Percentiles rank a stretch among this genome's conserved stretches.
Conservation (phyloP, 2,888 invertebrate genomes). For the Bimastos eiseni region DNA sequence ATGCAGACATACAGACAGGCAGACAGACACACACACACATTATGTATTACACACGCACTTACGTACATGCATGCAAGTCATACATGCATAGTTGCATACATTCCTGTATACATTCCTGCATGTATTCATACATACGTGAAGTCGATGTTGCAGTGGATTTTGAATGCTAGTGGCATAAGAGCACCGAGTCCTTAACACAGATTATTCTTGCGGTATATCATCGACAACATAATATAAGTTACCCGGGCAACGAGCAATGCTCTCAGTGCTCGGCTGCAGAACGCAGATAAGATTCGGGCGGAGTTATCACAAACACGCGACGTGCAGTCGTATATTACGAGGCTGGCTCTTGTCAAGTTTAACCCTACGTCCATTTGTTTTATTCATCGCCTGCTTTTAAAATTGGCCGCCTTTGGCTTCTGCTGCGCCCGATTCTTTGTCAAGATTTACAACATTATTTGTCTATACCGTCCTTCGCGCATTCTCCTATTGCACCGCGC, state of each 20-base stretch:
- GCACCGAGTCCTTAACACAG: not conserved
- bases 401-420: not conserved
- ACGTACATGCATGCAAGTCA: not conserved
- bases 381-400: not conserved
- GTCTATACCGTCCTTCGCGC: not conserved
- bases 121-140: not conserved
- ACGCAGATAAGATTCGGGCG: not conserved
- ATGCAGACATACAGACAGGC: no score
- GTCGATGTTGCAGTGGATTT: not conserved
- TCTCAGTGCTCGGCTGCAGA: not conserved
- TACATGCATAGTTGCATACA: not conserved
- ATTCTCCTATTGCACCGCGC: not conserved
- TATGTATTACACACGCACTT: not conserved
- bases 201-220: not conserved
- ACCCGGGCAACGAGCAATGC: not conserved
- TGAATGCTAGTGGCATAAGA: not conserved
- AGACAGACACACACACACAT: no score
- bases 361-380: not conserved
- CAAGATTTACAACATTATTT: not conserved
- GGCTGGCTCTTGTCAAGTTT: constrained; percentile 13
- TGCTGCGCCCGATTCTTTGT: not conserved
- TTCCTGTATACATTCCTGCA: not conserved
- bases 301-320: constrained; percentile 5
- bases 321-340: not conserved
- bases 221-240: not conserved